phyloP scores from a whole-genome alignment of 2,888 invertebrate genomes.

The Bugula neritina region DNA sequence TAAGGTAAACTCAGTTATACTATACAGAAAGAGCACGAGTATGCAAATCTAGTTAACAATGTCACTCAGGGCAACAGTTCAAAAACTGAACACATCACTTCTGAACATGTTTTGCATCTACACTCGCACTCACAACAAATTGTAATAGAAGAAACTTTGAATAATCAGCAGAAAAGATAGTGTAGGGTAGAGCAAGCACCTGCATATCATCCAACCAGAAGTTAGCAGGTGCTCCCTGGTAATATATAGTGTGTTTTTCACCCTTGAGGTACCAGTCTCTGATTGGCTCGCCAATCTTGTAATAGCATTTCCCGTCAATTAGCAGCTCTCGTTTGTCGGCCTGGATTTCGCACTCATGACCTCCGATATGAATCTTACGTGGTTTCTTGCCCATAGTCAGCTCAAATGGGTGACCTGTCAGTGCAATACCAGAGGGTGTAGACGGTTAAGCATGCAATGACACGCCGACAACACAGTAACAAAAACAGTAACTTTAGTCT shows the following conservation, averaged over 20 bases:
- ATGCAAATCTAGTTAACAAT: too few relatives aligned
- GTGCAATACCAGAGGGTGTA: neutral
- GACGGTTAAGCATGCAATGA: too few relatives aligned
- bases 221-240: constrained; percentile 41
- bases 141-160: too few relatives aligned
- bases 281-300: constrained; percentile 43
- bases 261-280: constrained; percentile 38
- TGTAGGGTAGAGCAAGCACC: neutral
- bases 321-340: constrained; percentile 41
- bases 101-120: too few relatives aligned
- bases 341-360: constrained; percentile 34
- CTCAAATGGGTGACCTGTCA: constrained; percentile 35
- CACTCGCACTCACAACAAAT: too few relatives aligned
- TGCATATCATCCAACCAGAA: constrained; percentile 48
- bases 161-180: too few relatives aligned
- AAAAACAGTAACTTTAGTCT: too few relatives aligned
- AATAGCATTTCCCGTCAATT: constrained; percentile 40
- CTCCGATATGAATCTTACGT: constrained; percentile 32
- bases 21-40: too few relatives aligned
- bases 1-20: too few relatives aligned
- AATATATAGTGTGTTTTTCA: constrained; percentile 36
- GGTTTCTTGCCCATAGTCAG: constrained; percentile 37
- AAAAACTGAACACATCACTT: too few relatives aligned
- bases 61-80: too few relatives aligned
- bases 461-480: too few relatives aligned